phyloP scores from a whole-genome alignment of 2,797 vertebrate species.

The Ptychobarbus kaznakovi region DNA sequence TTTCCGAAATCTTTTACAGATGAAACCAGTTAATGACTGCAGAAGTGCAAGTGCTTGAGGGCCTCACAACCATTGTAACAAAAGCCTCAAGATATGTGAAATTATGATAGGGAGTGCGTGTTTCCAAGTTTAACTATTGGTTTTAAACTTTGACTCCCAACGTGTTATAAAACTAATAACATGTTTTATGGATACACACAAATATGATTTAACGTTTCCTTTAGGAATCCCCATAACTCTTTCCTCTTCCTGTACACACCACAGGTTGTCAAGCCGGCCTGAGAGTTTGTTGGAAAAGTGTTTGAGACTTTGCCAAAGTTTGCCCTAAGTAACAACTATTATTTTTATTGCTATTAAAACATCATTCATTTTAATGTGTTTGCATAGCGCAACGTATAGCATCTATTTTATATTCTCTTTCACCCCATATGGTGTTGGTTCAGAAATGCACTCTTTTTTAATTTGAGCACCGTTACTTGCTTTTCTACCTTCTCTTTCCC shows the following conservation, averaged over 20 bases:
- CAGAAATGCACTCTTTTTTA: not conserved
- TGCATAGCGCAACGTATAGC: not conserved
- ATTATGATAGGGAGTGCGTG: constrained; percentile 55
- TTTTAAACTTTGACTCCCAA: constrained; percentile 63
- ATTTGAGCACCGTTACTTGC: not conserved
- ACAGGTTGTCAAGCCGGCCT: constrained; percentile 30
- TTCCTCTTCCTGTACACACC: constrained; percentile 35
- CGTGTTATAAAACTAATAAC: constrained; percentile 60
- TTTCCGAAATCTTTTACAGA: constrained; percentile 79
- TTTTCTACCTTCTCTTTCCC: constrained; percentile 26
- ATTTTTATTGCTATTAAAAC: constrained; percentile 22
- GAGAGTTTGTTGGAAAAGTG: constrained; percentile 34
- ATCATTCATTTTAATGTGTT: constrained; percentile 30
- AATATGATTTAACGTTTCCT: constrained; percentile 62
- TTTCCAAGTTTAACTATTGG: constrained; percentile 57
- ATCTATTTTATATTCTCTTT: not conserved
- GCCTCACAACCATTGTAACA: constrained; percentile 44
- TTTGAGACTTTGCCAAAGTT: constrained; percentile 39
- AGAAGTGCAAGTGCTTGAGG: constrained; percentile 63
- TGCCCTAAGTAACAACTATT: constrained; percentile 30
- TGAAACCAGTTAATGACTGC: constrained; percentile 70
- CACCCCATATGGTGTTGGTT: not conserved
- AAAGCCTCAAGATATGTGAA: constrained; percentile 53
- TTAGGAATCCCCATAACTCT: constrained; percentile 48
- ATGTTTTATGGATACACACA: constrained; percentile 60